A percentile compares a stretch with the other conserved stretches of the same genome.
Conservation (phyloP, 2,113 vertebrate species). For the Patagioenas fasciata region DNA sequence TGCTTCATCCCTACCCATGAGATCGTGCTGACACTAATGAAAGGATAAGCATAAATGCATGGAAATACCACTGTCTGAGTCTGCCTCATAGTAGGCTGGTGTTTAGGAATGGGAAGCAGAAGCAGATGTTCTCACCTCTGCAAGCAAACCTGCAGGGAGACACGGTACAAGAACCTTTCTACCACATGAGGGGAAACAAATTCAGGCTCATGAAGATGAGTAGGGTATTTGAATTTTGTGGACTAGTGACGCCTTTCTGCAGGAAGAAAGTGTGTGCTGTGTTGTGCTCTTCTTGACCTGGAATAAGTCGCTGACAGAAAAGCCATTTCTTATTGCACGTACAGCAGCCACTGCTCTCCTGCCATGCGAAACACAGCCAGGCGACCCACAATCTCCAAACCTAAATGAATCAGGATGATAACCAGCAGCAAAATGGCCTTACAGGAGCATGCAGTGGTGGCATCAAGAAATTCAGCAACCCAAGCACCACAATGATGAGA, state of each 20-base stretch:
- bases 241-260: not conserved
- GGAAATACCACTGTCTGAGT: not conserved
- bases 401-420: not conserved
- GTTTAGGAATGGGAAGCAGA: not conserved
- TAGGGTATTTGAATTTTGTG: not conserved
- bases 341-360: not conserved
- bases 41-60: not conserved
- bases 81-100: not conserved
- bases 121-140: not conserved
- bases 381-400: not conserved
- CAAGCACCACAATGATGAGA: accelerated
- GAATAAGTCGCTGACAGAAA: not conserved
- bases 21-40: not conserved
- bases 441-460: not conserved
- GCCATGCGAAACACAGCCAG: not conserved
- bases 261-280: not conserved
- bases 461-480: not conserved
- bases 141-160: not conserved
- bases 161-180: not conserved
- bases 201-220: not conserved
- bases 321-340: not conserved
- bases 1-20: not conserved
- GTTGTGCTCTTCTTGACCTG: not conserved
- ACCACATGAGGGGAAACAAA: not conserved
- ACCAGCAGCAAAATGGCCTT: not conserved